phyloP scores from a whole-genome alignment of 2,797 vertebrate species.

The Neosalanx taihuensis region DNA sequence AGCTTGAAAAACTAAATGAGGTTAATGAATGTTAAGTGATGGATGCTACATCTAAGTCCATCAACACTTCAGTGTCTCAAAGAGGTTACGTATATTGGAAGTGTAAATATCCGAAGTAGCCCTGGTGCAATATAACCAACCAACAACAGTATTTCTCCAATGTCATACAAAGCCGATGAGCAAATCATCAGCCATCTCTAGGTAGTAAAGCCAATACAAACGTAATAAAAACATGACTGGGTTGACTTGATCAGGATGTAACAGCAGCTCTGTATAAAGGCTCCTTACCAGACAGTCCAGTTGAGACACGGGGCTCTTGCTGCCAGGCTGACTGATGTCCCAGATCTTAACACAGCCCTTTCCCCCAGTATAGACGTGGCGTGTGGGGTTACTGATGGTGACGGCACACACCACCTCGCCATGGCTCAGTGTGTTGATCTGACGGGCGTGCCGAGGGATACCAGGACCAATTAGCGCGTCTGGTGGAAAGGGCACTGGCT shows the following conservation, averaged over 20 bases:
- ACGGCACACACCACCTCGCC: constrained; percentile 88
- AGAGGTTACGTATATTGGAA: too few relatives aligned
- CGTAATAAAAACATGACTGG: background rate
- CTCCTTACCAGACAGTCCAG: constrained; percentile 90
- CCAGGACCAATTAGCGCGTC: constrained; percentile 81
- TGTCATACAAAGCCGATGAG: too few relatives aligned
- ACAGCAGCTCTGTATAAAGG: background rate
- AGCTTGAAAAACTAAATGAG: too few relatives aligned
- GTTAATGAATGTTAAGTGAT: too few relatives aligned
- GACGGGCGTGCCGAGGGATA: constrained; percentile 80
- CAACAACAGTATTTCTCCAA: too few relatives aligned
- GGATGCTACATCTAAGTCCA: too few relatives aligned
- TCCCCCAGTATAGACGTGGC: constrained; percentile 94
- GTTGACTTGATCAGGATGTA: too few relatives aligned
- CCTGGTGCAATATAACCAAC: too few relatives aligned
- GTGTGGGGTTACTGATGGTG: constrained; percentile 95
- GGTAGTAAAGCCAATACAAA: background rate
- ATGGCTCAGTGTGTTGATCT: constrained; percentile 83
- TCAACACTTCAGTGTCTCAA: too few relatives aligned
- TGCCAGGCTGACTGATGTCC: constrained; percentile 97
- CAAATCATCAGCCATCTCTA: too few relatives aligned
- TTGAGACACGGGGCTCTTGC: constrained; percentile 96
- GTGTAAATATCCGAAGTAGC: too few relatives aligned
- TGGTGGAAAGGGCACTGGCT: constrained; percentile 81
- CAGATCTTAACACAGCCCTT: constrained; percentile 98